phyloP scores from a whole-genome alignment of 2,888 invertebrate species.

The Chironomus riparius region DNA sequence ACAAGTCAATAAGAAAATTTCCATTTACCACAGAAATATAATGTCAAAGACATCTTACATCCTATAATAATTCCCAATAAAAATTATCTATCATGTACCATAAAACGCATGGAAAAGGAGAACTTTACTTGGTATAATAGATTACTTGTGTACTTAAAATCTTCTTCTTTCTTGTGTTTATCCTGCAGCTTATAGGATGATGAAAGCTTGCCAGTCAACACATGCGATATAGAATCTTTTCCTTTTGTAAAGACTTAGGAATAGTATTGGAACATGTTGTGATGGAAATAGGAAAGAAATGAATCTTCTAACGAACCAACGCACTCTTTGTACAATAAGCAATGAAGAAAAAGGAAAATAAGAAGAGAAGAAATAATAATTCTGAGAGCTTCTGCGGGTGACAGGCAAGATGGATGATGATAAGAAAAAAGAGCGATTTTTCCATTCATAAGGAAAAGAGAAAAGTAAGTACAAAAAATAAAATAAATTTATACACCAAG shows the following conservation, averaged over 20 bases:
- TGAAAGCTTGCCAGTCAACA: conserved; percentile 21
- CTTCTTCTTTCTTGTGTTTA: neutral
- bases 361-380: conserved; percentile 18
- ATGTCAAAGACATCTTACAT: too few species aligned
- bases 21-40: too few species aligned
- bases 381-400: conserved; percentile 21
- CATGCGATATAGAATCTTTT: neutral
- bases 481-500: neutral
- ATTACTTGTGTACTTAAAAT: neutral
- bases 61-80: too few species aligned
- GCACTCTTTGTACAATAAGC: neutral
- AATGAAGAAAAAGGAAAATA: neutral
- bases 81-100: too few species aligned
- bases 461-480: neutral
- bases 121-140: too few species aligned
- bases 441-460: neutral
- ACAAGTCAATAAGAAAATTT: too few species aligned
- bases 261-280: conserved; percentile 12
- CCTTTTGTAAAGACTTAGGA: neutral
- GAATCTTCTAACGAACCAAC: neutral
- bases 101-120: too few species aligned
- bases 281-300: neutral
- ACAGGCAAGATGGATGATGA: conserved; percentile 25
- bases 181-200: conserved; percentile 7
- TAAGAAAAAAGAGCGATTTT: conserved; percentile 20